Percentiles rank a stretch among this genome's conserved stretches.
Conservation (phyloP, 2,888 invertebrate genomes). For the Hipparchia semele region DNA sequence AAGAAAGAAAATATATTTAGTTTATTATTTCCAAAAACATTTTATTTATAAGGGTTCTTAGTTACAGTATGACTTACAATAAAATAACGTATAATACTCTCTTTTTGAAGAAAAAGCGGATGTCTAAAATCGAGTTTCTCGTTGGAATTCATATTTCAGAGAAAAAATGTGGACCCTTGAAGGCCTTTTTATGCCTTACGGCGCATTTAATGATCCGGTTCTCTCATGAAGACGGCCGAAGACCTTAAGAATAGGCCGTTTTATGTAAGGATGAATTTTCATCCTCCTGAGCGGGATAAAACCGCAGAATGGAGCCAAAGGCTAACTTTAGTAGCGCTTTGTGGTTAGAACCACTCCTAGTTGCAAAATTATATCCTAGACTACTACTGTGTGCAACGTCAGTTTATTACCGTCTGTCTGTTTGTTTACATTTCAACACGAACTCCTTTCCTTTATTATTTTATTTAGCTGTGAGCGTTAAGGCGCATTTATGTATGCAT, state of each 20-base stretch:
- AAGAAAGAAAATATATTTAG: too few relatives aligned
- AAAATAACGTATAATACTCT: neutral
- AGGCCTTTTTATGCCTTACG: constrained; percentile 26
- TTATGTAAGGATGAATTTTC: constrained; percentile 41
- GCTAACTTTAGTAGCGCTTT: constrained; percentile 42
- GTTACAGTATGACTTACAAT: neutral
- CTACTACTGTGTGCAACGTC: constrained; percentile 32
- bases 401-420: constrained; percentile 45
- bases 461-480: neutral
- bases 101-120: constrained; percentile 5
- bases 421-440: constrained; percentile 12
- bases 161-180: constrained; percentile 22
- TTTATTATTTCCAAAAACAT: too few relatives aligned
- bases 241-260: constrained; percentile 37
- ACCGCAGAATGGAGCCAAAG: constrained; percentile 43
- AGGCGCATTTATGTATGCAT: neutral
- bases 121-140: constrained; percentile 7
- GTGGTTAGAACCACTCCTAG: constrained; percentile 40
- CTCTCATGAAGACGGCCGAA: constrained; percentile 30
- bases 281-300: constrained; percentile 38
- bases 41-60: too few relatives aligned
- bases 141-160: constrained; percentile 29
- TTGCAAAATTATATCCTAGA: constrained; percentile 36
- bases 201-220: constrained; percentile 32
- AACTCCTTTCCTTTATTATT: constrained; percentile 9